Conservation (phyloP, 2,888 invertebrate species). For the Erynnis tages region DNA sequence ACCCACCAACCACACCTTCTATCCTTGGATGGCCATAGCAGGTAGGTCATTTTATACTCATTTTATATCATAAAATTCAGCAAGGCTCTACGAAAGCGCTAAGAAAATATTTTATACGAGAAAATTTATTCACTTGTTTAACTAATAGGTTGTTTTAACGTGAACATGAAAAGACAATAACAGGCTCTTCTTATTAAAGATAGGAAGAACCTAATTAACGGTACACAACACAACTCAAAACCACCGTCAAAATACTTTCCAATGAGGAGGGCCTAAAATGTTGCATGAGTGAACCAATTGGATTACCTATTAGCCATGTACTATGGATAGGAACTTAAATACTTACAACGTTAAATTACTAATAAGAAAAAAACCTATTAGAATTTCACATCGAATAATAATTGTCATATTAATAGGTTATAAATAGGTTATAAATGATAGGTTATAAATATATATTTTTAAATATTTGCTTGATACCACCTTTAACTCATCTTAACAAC, state of each 20-base stretch:
- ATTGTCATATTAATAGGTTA: too few relatives aligned
- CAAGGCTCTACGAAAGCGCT: too few relatives aligned
- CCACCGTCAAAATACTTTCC: conserved; percentile 41
- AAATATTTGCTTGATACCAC: too few relatives aligned
- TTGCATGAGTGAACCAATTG: conserved; percentile 37
- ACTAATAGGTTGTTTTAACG: too few relatives aligned
- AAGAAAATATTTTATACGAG: too few relatives aligned
- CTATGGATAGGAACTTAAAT: not conserved
- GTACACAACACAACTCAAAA: conserved; percentile 37
- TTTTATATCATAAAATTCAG: too few relatives aligned
- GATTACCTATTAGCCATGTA: not conserved
- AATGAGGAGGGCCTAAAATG: conserved; percentile 59
- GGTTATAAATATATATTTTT: too few relatives aligned
- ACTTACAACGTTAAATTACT: not conserved
- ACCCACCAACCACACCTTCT: conserved; percentile 95
- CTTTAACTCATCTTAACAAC: too few relatives aligned
- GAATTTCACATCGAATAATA: not conserved
- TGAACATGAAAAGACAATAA: too few relatives aligned
- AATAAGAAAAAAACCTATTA: not conserved
- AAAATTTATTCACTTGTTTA: too few relatives aligned
- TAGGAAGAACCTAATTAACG: conserved; percentile 41
- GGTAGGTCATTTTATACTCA: conserved; percentile 83
- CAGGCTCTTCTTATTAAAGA: not conserved
- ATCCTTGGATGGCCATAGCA: conserved; percentile 99
- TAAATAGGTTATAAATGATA: too few relatives aligned